Percentiles rank a stretch among this genome's conserved stretches.
Conservation (phyloP, 2,797 vertebrate genomes). For the Characodon lateralis region DNA sequence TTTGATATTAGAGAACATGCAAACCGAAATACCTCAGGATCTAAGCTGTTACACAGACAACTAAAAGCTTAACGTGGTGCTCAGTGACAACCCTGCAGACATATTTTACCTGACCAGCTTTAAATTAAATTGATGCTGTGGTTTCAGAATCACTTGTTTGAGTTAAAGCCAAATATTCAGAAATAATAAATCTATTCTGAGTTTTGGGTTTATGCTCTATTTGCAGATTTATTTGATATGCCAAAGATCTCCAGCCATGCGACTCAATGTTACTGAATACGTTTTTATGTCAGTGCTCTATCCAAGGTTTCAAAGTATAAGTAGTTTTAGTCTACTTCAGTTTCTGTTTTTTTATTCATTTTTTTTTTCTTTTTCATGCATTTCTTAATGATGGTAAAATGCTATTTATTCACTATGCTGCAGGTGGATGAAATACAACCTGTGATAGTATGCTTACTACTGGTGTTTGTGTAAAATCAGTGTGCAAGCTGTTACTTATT, state of each 20-base stretch:
- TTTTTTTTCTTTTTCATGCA: not conserved
- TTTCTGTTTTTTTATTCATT: conserved; percentile 10
- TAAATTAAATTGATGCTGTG: not conserved
- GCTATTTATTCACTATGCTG: conserved; percentile 20
- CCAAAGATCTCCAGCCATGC: conserved; percentile 24
- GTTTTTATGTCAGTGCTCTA: conserved; percentile 1
- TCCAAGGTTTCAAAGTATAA: not conserved
- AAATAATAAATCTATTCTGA: not conserved
- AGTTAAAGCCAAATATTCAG: conserved; percentile 6
- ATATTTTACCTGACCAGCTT: not conserved
- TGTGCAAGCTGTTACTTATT: conserved; percentile 6
- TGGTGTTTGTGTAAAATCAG: conserved; percentile 5
- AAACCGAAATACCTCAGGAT: not conserved
- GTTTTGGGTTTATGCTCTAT: conserved; percentile 29
- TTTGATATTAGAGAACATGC: not conserved
- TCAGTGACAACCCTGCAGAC: not conserved
- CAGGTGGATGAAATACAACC: conserved; percentile 41
- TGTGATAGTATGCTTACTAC: conserved; percentile 1
- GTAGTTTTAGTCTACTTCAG: not conserved
- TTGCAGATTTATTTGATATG: conserved; percentile 47
- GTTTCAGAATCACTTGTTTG: not conserved
- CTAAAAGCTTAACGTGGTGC: not conserved
- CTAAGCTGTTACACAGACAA: not conserved
- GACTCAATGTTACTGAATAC: not conserved
- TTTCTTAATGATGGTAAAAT: conserved; percentile 13